These are phyloP conservation scores for Diplazon laetatorius DNA, from an alignment of 2,888 invertebrate genomes.

Conservation along the genomic window DNA sequence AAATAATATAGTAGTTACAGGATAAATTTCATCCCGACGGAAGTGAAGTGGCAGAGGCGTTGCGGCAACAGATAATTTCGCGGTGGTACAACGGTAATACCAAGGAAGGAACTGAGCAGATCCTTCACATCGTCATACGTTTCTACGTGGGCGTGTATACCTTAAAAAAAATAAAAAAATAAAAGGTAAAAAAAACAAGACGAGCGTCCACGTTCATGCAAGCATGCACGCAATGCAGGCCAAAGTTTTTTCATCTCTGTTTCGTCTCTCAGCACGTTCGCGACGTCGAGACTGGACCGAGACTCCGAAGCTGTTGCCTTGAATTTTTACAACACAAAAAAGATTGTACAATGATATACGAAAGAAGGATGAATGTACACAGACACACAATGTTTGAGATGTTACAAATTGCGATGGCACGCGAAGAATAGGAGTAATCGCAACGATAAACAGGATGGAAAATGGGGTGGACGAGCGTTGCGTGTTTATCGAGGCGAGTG, in stretches of 20 bases:
- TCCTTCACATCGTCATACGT: constrained; percentile 33
- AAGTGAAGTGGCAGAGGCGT: constrained; percentile 35
- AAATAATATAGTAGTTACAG: constrained; percentile 2
- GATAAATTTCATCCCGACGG: constrained; percentile 46
- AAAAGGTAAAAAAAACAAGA: too few species aligned
- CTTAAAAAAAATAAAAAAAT: constrained; percentile 66
- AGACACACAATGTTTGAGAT: constrained; percentile 1
- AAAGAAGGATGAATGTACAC: not conserved
- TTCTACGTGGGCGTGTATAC: constrained; percentile 57
- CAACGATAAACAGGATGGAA: constrained; percentile 55
- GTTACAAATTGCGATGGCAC: constrained; percentile 33
- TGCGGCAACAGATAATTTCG: constrained; percentile 40
- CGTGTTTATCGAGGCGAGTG: constrained; percentile 51
- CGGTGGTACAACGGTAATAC: constrained; percentile 56
- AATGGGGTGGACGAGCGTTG: constrained; percentile 52
- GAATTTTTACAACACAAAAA: constrained; percentile 21
- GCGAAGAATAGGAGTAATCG: constrained; percentile 36
- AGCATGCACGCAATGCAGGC: constrained; percentile 66
- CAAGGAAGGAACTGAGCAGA: constrained; percentile 57
- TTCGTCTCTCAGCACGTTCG: constrained; percentile 23
- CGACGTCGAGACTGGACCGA: constrained; percentile 41
- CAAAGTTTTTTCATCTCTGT: constrained; percentile 46
- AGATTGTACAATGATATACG: constrained; percentile 20
- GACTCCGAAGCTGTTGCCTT: constrained; percentile 46
- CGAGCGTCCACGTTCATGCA: constrained; percentile 69